Evolutionary conservation across 1,140 invertebrate species (phyloP).

Genomic region (Eulimnadia texana): DNA sequence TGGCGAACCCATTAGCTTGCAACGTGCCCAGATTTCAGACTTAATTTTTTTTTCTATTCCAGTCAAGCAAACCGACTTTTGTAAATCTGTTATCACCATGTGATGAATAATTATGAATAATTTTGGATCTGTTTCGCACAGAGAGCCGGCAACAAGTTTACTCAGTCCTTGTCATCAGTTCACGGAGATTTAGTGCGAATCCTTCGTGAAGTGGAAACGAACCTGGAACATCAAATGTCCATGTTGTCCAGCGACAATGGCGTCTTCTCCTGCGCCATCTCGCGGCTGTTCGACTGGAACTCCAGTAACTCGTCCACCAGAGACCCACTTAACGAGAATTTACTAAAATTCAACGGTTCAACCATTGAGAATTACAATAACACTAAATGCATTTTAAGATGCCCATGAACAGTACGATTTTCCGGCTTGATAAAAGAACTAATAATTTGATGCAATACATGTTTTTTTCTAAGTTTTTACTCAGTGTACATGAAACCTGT

Average conservation of each 20-base stretch:
- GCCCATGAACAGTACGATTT: neutral
- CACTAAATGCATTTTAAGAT: neutral
- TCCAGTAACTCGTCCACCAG: too few relatives aligned
- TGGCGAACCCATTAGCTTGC: neutral
- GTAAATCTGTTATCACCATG: neutral
- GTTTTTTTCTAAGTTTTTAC: neutral
- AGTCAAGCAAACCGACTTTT: neutral
- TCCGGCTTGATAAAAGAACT: too few relatives aligned
- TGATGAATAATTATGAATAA: neutral
- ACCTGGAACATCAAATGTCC: slow-evolving; percentile 11
- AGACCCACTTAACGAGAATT: neutral
- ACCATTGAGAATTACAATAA: neutral
- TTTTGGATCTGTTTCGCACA: too few relatives aligned
- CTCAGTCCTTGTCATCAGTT: slow-evolving; percentile 4
- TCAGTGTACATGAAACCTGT: too few relatives aligned
- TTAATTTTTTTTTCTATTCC: neutral
- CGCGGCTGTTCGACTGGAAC: neutral
- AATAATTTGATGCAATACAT: neutral
- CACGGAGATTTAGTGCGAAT: slow-evolving; percentile 10
- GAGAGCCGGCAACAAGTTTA: slow-evolving; percentile 3
- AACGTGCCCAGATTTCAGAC: neutral
- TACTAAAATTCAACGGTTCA: neutral
- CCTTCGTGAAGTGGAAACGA: slow-evolving; percentile 8
- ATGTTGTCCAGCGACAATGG: slow-evolving; percentile 13
- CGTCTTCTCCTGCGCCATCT: slow-evolving; percentile 9